Percentiles rank a stretch among this genome's conserved stretches.
Evolutionary conservation across 53 echinoderm and acorn worm genomes (phyloP).

Genomic region (Henricia sp.): DNA sequence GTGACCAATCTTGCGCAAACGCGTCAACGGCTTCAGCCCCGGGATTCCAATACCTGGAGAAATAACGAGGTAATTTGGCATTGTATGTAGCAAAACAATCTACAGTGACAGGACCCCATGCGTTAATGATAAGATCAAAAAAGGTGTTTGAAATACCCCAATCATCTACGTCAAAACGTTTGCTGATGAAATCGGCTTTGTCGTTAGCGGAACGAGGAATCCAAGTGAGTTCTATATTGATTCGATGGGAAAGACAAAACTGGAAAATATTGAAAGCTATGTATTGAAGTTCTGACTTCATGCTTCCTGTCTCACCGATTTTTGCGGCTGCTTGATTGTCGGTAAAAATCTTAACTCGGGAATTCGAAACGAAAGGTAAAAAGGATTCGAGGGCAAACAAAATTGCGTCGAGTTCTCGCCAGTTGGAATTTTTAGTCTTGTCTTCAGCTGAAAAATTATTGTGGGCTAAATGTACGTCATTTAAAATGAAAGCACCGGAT

Average conservation of each 20-base stretch:
- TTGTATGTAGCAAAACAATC: slow-evolving; percentile 20
- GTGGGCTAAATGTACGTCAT: too few species aligned
- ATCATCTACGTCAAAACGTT: slow-evolving; percentile 16
- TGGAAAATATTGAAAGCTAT: too few species aligned
- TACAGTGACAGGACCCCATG: background rate
- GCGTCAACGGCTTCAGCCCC: slow-evolving; percentile 4
- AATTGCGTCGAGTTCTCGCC: too few species aligned
- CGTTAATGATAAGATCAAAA: background rate
- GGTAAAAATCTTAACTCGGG: too few species aligned
- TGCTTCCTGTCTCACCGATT: too few species aligned
- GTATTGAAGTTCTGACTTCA: too few species aligned
- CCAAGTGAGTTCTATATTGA: background rate
- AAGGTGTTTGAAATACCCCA: slow-evolving; percentile 23
- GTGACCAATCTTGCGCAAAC: background rate
- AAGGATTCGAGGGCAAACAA: too few species aligned
- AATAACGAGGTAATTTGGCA: slow-evolving; percentile 2
- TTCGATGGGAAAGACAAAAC: background rate
- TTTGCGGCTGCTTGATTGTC: too few species aligned
- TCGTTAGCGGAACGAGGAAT: slow-evolving; percentile 19
- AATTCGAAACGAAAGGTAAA: too few species aligned
- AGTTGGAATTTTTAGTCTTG: too few species aligned
- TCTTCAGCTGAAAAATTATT: too few species aligned
- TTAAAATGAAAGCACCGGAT: too few species aligned
- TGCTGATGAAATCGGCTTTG: slow-evolving; percentile 44
- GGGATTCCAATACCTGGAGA: slow-evolving; percentile 7